Conservation (phyloP, 1,140 invertebrate species). For the Schlechtendalia chinensis region DNA sequence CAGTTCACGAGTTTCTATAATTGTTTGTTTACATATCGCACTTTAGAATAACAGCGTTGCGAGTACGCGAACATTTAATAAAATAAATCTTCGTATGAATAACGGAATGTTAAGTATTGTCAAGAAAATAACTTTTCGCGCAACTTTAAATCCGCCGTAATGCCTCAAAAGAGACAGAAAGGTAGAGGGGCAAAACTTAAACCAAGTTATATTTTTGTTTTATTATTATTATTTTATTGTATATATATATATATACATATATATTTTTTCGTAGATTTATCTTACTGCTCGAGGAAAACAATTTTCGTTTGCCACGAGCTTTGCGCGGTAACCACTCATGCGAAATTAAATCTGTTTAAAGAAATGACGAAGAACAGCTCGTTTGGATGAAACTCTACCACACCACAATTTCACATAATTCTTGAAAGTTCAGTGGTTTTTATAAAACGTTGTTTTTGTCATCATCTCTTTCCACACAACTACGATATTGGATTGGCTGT, state of each 20-base stretch:
- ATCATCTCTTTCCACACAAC: not conserved
- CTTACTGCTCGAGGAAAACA: slow-evolving; percentile 19
- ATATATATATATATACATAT: not conserved
- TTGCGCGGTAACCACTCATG: not conserved
- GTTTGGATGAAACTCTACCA: slow-evolving; percentile 20
- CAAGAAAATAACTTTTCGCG: slow-evolving; percentile 30
- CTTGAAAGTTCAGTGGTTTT: slow-evolving; percentile 30
- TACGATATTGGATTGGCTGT: not conserved
- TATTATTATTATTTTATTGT: slow-evolving; percentile 18
- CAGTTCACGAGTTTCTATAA: not conserved
- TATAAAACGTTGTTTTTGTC: slow-evolving; percentile 19
- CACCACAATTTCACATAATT: slow-evolving; percentile 26
- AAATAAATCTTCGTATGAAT: slow-evolving; percentile 22
- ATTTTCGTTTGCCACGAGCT: slow-evolving; percentile 20
- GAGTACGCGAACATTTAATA: not conserved
- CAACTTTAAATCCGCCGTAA: slow-evolving; percentile 30
- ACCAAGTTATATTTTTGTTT: slow-evolving; percentile 35
- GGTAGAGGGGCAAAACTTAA: not conserved
- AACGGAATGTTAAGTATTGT: slow-evolving; percentile 31
- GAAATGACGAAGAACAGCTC: slow-evolving; percentile 20
- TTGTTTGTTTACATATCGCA: slow-evolving; percentile 19
- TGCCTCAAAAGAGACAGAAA: not conserved
- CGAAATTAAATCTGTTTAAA: slow-evolving; percentile 31
- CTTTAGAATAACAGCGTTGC: not conserved
- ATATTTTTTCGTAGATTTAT: slow-evolving; percentile 29